These are phyloP conservation scores for Chrysina gloriosa DNA, from an alignment of 2,888 invertebrate species.

Conservation along the genomic window DNA sequence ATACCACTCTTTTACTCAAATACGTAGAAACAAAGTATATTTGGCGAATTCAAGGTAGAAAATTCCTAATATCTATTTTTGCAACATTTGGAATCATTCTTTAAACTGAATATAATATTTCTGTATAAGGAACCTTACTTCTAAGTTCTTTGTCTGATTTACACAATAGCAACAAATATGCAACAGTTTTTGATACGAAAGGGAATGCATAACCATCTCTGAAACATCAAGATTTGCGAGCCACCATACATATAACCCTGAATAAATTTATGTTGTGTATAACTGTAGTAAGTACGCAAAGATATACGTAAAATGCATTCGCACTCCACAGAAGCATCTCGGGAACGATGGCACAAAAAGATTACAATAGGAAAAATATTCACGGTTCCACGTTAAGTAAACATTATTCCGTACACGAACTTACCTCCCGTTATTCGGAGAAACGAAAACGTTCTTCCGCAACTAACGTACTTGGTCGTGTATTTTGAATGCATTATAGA, in stretches of 20 bases:
- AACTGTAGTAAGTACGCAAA: not conserved
- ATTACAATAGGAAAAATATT: conserved; percentile 21
- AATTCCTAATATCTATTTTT: no score
- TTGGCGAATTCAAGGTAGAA: no score
- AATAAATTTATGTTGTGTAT: conserved; percentile 6
- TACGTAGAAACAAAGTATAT: no score
- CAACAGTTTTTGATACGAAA: no score
- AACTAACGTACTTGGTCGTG: conserved; percentile 8
- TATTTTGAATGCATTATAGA: conserved; percentile 23
- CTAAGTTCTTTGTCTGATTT: no score
- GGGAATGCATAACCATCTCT: not conserved
- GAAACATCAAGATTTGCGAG: no score
- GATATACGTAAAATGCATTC: conserved; percentile 4
- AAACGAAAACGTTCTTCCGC: conserved; percentile 27
- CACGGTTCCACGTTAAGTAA: conserved; percentile 15
- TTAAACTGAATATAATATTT: no score
- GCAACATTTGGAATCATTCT: no score
- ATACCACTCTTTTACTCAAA: no score
- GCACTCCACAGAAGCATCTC: not conserved
- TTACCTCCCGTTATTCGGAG: conserved; percentile 24
- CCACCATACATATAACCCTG: conserved; percentile 2
- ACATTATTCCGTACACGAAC: conserved; percentile 31
- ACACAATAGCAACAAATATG: no score
- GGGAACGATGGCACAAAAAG: conserved; percentile 19
- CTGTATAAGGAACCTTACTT: no score